Conservation (phyloP, 23 tunicate species). For the Halocynthia aurantium region DNA sequence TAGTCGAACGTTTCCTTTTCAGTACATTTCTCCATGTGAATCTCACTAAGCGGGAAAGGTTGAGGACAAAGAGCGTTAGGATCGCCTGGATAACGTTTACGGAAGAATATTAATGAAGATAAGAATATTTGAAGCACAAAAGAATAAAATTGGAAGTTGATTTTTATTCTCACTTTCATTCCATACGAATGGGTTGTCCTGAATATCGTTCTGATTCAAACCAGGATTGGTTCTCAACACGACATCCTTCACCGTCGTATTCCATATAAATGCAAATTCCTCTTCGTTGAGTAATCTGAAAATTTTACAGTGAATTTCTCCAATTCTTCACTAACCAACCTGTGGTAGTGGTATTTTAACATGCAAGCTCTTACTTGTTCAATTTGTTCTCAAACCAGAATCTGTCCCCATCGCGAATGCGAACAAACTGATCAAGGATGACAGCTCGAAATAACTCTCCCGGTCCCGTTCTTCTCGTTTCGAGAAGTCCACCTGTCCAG, state of each 20-base stretch:
- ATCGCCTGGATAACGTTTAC: neutral
- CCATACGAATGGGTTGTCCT: constrained; percentile 43
- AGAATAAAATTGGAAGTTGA: neutral
- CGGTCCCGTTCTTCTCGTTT: constrained; percentile 47
- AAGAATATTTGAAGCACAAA: too few relatives aligned
- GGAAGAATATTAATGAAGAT: neutral
- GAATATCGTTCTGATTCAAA: constrained; percentile 53
- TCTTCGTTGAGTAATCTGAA: constrained; percentile 35
- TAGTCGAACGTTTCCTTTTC: constrained; percentile 52
- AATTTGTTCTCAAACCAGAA: constrained; percentile 66
- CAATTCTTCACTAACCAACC: too few relatives aligned
- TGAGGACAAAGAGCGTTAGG: constrained; percentile 44
- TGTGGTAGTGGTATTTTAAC: too few relatives aligned
- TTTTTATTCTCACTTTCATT: neutral
- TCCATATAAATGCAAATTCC: constrained; percentile 22
- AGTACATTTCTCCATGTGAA: constrained; percentile 60
- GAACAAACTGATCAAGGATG: constrained; percentile 60
- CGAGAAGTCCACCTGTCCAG: constrained; percentile 83
- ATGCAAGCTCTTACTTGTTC: constrained; percentile 38
- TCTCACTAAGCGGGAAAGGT: constrained; percentile 52
- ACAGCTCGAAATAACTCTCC: constrained; percentile 66
- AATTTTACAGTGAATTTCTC: neutral
- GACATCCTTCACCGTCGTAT: constrained; percentile 58
- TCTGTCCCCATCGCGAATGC: constrained; percentile 80
- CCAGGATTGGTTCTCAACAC: constrained; percentile 61